Percentiles rank a stretch among this genome's conserved stretches.
Evolutionary conservation across 2,797 vertebrate species (phyloP).

Genomic region (Leptatherina wallacei): DNA sequence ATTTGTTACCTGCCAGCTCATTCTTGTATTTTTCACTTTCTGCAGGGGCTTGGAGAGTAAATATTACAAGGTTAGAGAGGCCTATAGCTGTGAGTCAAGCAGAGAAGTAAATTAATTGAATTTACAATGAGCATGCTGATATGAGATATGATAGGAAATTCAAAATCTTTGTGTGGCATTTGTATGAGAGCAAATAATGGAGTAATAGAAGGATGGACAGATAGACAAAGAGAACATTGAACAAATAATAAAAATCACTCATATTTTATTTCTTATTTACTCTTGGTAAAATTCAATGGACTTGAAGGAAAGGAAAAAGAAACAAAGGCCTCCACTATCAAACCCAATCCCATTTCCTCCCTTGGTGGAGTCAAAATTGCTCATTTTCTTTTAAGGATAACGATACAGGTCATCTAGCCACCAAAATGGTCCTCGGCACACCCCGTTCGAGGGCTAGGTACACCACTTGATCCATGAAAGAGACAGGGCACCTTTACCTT

Average conservation of each 20-base stretch:
- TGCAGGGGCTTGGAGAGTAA: slow-evolving; percentile 53
- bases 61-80: slow-evolving; percentile 66
- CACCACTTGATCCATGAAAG: no score
- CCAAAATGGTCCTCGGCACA: no score
- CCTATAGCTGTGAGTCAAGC: slow-evolving; percentile 44
- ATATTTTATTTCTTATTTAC: slow-evolving; percentile 20
- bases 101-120: slow-evolving; percentile 71
- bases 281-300: slow-evolving; percentile 37
- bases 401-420: no score
- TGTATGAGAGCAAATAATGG: slow-evolving; percentile 47
- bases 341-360: no score
- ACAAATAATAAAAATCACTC: slow-evolving; percentile 26
- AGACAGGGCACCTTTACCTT: no score
- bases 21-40: slow-evolving; percentile 51
- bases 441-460: no score
- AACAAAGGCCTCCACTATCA: slow-evolving; percentile 17
- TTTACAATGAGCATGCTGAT: slow-evolving; percentile 68
- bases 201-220: slow-evolving; percentile 21
- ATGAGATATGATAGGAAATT: slow-evolving; percentile 63
- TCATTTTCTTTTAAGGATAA: no score
- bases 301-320: slow-evolving; percentile 40
- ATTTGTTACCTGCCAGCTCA: slow-evolving; percentile 43
- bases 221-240: slow-evolving; percentile 14
- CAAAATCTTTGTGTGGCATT: slow-evolving; percentile 34
- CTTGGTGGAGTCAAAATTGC: no score